Percentiles rank a stretch among this genome's conserved stretches.
Evolutionary conservation across 2,888 invertebrate species (phyloP).

Genomic region (Polyommatus iphigenia): DNA sequence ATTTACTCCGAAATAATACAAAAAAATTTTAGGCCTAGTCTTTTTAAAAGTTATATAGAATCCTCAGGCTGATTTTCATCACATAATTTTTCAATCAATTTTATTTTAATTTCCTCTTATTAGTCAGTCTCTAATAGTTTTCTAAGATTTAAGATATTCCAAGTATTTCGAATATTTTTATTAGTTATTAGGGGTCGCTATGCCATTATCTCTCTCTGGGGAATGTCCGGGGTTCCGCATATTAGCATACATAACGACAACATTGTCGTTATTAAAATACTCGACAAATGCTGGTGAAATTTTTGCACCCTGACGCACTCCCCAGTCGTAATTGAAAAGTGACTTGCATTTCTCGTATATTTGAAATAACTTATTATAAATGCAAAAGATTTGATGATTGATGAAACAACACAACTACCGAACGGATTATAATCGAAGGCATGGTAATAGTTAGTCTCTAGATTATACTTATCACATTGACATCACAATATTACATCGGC

Average conservation of each 20-base stretch:
- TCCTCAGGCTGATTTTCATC: too few relatives aligned
- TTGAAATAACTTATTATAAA: background rate
- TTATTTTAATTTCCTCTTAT: background rate
- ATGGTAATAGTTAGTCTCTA: too few relatives aligned
- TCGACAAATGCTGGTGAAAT: background rate
- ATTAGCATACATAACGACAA: conserved; percentile 42
- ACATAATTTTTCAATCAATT: background rate
- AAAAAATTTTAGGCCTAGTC: too few relatives aligned
- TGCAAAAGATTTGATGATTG: background rate
- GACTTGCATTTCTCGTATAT: conserved; percentile 11
- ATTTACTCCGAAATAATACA: too few relatives aligned
- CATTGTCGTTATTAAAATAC: conserved; percentile 31
- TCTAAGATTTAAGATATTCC: background rate
- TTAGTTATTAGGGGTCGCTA: conserved; percentile 41
- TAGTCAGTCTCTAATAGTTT: background rate
- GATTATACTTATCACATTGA: too few relatives aligned
- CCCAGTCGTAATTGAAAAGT: conserved; percentile 5
- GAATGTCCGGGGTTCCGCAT: conserved; percentile 49
- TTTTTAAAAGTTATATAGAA: too few relatives aligned
- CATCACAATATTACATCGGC: too few relatives aligned
- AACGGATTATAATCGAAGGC: too few relatives aligned
- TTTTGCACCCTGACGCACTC: background rate
- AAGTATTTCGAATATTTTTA: conserved; percentile 39
- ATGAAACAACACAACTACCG: background rate
- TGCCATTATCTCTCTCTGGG: conserved; percentile 50